These are phyloP conservation scores for Carassius auratus DNA, from an alignment of 2,113 vertebrate genomes.

Conservation along the genomic window DNA sequence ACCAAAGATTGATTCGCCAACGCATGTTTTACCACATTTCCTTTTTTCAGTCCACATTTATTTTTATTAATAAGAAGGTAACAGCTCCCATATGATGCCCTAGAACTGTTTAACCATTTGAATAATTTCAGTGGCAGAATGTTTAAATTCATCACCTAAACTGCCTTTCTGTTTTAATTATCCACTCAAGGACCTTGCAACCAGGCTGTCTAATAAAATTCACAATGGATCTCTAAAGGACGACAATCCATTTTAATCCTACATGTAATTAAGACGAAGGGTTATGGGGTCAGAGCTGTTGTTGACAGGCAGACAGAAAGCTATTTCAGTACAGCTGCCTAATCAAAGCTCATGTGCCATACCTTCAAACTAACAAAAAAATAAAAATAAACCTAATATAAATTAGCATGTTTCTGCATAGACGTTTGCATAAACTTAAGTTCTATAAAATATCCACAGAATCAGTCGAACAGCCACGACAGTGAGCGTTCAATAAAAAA, in stretches of 20 bases:
- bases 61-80: constrained; percentile 19
- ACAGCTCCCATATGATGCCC: constrained; percentile 27
- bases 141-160: constrained; percentile 35
- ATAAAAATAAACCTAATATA: not conserved
- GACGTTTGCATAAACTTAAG: not conserved
- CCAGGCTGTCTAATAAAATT: constrained; percentile 60
- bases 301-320: constrained; percentile 77
- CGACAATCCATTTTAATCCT: constrained; percentile 78
- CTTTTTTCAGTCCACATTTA: constrained; percentile 12
- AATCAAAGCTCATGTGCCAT: constrained; percentile 33
- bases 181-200: constrained; percentile 40
- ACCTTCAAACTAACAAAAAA: not conserved
- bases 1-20: constrained; percentile 27
- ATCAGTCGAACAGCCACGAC: not conserved
- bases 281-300: constrained; percentile 74
- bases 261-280: constrained; percentile 75
- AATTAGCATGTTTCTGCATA: not conserved
- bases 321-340: constrained; percentile 70
- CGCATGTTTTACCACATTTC: not conserved
- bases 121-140: constrained; percentile 9
- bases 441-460: not conserved
- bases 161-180: constrained; percentile 39
- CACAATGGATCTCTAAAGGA: constrained; percentile 66
- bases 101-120: constrained; percentile 31
- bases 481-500: too few species aligned